phyloP scores from a whole-genome alignment of 1,140 invertebrate genomes.

The Whitmania pigra region DNA sequence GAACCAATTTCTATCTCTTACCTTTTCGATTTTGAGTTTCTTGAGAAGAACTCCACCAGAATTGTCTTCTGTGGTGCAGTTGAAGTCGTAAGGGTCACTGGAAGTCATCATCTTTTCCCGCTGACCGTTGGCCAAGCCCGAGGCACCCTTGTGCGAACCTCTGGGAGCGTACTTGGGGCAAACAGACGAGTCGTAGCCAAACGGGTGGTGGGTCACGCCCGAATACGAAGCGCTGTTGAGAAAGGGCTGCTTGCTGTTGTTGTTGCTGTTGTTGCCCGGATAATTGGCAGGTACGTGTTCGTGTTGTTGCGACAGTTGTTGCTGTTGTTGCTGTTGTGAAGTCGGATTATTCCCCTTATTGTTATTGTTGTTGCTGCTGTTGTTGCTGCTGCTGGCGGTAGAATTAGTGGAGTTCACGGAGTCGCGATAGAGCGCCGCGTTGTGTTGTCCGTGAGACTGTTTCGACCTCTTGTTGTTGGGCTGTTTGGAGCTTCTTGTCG shows the following conservation, averaged over 20 bases:
- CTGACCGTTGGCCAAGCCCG: background rate
- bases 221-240: background rate
- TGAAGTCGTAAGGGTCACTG: background rate
- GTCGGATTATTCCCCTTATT: background rate
- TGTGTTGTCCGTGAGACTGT: background rate
- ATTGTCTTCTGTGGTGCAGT: background rate
- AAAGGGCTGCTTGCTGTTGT: background rate
- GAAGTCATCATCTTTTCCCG: background rate
- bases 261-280: constrained; percentile 2
- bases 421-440: background rate
- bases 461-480: background rate
- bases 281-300: background rate
- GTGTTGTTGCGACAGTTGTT: background rate
- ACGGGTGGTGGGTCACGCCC: background rate
- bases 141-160: background rate
- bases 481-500: background rate
- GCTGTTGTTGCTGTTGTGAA: background rate
- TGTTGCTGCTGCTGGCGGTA: background rate
- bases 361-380: background rate
- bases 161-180: background rate
- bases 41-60: background rate
- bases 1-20: background rate
- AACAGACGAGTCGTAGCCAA: background rate
- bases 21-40: background rate
- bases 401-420: background rate